Base-by-base conservation (phyloP, 2,797 vertebrate genomes). In the Scarus forsteni region DNA sequence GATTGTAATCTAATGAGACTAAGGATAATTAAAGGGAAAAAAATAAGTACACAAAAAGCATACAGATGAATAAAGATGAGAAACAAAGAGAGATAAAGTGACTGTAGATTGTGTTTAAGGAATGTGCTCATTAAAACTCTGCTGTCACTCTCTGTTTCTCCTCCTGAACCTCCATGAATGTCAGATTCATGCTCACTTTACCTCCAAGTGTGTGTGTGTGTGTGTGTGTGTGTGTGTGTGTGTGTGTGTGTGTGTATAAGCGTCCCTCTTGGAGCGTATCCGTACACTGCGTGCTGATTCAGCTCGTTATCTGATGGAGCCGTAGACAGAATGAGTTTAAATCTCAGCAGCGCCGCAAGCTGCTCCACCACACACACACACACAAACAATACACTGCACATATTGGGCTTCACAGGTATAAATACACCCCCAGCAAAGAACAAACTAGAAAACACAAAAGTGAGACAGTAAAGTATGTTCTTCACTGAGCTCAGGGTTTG, bases 261-360 rank as follows among this genome's bases (percentile, higher is more conserved):
- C 1, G 18, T 58, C 64, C 67, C 64, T 44, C 61, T 69, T 61
- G 8, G 62, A 69, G 63, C 69, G 73, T 70, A 76, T 74, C 67
- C 18, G 49, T 66, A 66, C 64, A 48, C 58, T 34, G 68, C 16
- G 9, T 86, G 91, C 92, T 92, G 92, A 93, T 81, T 93, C 93
- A 93, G 93, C 93, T 93, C 86, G 71, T 93, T 93, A 93, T 92
- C 88, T 84, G 85, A 89, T 88, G 89, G 88, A 91, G 84, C 86
- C 69, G 70, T 60, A 89, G 92, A 93, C 93, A 92, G 92, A 92
- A 94, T 92, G 90, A 92, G 92, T 93, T 92, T 94, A 93, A 93
- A 92, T 93, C 91, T 91, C 90, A 85, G 86, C 84, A 79, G 87
- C 56, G 80, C 91, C 69, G 56, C 82, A n/a, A 92, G 86, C 82